A percentile compares a stretch with the other conserved stretches of the same genome.
Evolutionary conservation across 2,113 vertebrate genomes (phyloP).

Genomic region (Caranx melampygus): DNA sequence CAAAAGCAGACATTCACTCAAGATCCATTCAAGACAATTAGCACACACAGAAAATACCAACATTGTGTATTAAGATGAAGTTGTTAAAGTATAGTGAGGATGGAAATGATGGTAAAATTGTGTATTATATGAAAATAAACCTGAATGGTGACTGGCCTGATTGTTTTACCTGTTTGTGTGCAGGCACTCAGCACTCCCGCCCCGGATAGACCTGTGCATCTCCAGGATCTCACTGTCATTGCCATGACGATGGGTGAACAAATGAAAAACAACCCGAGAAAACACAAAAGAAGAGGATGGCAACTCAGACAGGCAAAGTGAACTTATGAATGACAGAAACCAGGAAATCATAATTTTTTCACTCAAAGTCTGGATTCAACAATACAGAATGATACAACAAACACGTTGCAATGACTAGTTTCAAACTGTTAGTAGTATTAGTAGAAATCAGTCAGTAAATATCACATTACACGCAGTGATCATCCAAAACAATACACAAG

Average conservation of each 20-base stretch:
- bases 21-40: constrained; percentile 2
- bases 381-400: constrained; percentile 43
- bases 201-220: constrained; percentile 98
- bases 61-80: constrained; percentile 60
- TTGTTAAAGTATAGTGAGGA: constrained; percentile 58
- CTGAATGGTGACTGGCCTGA: constrained; percentile 39
- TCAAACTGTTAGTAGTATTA: constrained; percentile 77
- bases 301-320: constrained; percentile 79
- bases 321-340: constrained; percentile 84
- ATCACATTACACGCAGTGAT: constrained; percentile 32
- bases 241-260: constrained; percentile 91
- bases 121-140: constrained; percentile 41
- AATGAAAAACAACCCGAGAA: constrained; percentile 83
- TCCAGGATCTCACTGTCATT: constrained; percentile 97
- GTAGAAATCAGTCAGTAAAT: constrained; percentile 61
- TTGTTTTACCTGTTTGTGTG: constrained; percentile 97
- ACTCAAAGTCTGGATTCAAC: constrained; percentile 52
- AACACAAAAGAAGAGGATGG: constrained; percentile 87
- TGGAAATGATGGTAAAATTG: constrained; percentile 50
- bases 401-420: constrained; percentile 47
- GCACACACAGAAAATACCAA: constrained; percentile 11
- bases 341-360: constrained; percentile 72
- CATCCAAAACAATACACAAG: constrained; percentile 10
- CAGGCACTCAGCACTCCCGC: constrained; percentile 99
- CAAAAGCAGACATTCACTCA: constrained; percentile 26